Base-by-base conservation (phyloP, 2,888 invertebrate genomes). In the Zygaena filipendulae region DNA sequence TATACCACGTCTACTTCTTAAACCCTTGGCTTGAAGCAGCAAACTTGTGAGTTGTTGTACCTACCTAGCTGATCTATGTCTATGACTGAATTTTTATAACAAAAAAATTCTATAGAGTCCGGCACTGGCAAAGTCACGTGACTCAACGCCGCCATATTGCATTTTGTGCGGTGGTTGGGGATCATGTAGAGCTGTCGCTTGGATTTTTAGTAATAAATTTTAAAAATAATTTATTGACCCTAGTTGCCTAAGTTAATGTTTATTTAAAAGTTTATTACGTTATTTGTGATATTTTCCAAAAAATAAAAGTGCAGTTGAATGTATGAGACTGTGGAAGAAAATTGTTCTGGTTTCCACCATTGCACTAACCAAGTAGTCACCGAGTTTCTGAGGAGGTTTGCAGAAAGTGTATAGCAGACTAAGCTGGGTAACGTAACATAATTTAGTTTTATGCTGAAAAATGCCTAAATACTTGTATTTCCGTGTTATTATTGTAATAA, bases 301-400 rank as follows among this genome's bases (percentile, higher is more conserved):
- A n/a, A n/a, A n/a, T n/a, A 38, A 38, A 27, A 30, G 19, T 23
- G 36, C 26, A 40, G 29, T 32, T 34, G 40, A 38, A 35, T 42
- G 31, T 33, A 36, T 39, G 35, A 36, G 39, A 42, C 39, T 29
- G 33, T 32, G 31, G 42, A 39, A 36, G 39, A 45, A 52, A 51
- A 43, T 44, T 40, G 42, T 46, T 46, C 44, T 57, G 57, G 52
- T 51, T 52, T 58, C 58, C 55, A 61, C 60, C 58, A 63, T 67
- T 67, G 60, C 59, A 61, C 46, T 61, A 64, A 53, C 64, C 63
- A 61, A 68, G 60, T 55, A 53, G 61, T 54, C 57, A 55, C 49
- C 48, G 49, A 50, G 49, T 54, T 57, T 53, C 55, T 58, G 57
- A 59, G 52, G 59, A 63, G 52, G 52, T 54, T 56, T 49, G 45